phyloP scores from a whole-genome alignment of 30 jellyfish, hydroid and myxozoan species.

The Hydractinia echinata region DNA sequence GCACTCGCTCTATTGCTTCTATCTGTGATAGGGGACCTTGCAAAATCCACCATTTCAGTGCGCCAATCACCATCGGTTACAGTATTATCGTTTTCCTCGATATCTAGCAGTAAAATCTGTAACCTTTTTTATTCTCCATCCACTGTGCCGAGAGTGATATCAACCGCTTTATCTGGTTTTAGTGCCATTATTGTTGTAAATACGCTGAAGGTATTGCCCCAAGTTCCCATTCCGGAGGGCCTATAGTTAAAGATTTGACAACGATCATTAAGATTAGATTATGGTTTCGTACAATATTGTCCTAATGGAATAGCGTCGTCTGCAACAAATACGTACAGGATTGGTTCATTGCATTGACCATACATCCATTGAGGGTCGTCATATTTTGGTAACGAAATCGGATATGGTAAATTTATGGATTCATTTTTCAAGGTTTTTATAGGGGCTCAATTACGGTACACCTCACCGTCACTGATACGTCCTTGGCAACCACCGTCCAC shows the following conservation, averaged over 20 bases:
- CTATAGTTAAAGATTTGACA: slow-evolving; percentile 13
- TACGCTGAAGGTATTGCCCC: slow-evolving; percentile 13
- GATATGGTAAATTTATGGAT: not conserved
- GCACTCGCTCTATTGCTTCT: no score
- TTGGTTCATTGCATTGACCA: not conserved
- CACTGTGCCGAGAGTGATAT: slow-evolving; percentile 18
- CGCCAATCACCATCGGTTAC: no score
- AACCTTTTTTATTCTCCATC: not conserved
- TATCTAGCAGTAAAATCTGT: no score
- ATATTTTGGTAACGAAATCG: slow-evolving; percentile 24
- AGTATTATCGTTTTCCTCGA: no score
- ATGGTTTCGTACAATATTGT: slow-evolving; percentile 27
- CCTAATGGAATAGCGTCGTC: slow-evolving; percentile 31
- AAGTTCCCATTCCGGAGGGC: no score
- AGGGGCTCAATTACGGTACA: slow-evolving; percentile 18
- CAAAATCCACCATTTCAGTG: no score
- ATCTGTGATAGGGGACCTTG: no score
- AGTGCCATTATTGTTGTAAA: slow-evolving; percentile 1
- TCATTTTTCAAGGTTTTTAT: not conserved
- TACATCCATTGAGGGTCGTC: not conserved
- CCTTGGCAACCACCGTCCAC: slow-evolving; percentile 45
- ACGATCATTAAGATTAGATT: slow-evolving; percentile 1
- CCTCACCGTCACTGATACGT: slow-evolving; percentile 37
- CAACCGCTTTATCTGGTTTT: not conserved
- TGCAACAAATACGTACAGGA: slow-evolving; percentile 26